Base-by-base conservation (phyloP, 2,888 invertebrate genomes). In the Microctonus brassicae region DNA sequence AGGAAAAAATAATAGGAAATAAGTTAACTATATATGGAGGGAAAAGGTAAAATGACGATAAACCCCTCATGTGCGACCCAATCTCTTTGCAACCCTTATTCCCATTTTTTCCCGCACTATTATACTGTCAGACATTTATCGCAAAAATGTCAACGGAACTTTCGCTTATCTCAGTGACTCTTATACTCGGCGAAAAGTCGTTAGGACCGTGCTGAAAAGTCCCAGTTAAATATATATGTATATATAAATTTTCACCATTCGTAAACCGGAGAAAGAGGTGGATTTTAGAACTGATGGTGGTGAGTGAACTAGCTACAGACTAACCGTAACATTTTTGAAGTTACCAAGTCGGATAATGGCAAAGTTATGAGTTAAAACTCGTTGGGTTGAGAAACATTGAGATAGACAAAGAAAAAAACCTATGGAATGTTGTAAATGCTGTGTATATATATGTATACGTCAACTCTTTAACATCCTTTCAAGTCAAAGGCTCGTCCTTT, bases 331-430 rank as follows among this genome's bases (percentile, higher is more conserved):
- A 66, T 34, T 39, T 57, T 29, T 57, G 77, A 83, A 84, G 80
- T 83, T 83, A 78, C 78, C 79, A 84, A 86, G 83, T 83, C 81
- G 82, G 83, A 83, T 85, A 85, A 85, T 85, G 84, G 82, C 76
- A 75, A 85, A 84, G 84, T 86, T 85, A 85, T 85, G 81, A 78
- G 78, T 79, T 76, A 47, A 47, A 47, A 47, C 47, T 47, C 6
- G 47, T 47, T 6, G 47, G 47, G n/a, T 47, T 47, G 20, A 17
- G 47, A 29, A 29, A 29, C 3, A 29, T 29, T 7, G 5, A 17
- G 17, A 7, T 6, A 17, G 67, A 75, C 78, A 78, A 80, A 36
- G 69, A 66, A 70, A 20, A 62, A 11, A 33, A n/a, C n/a, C 10
- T 17, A 29, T 24, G 7, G 29, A 29, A 7, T 29, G 3, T 29